A percentile compares a stretch with the other conserved stretches of the same genome.
Conservation (phyloP, 1,140 invertebrate species). For the Drosophila pachea region DNA sequence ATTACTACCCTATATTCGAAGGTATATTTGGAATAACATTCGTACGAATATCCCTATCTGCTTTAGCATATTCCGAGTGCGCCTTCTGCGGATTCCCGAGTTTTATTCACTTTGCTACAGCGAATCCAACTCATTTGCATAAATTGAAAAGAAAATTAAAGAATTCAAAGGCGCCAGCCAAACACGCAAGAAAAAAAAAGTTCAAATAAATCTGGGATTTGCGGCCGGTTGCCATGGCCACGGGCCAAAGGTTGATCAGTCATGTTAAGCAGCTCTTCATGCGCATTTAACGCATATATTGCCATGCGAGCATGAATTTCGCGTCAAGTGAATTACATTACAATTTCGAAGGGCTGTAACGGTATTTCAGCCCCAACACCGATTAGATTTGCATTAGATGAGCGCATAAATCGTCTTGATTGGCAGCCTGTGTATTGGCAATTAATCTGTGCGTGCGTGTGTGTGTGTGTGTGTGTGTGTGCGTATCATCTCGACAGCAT, state of each 20-base stretch:
- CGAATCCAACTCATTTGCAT: conserved; percentile 59
- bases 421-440: conserved; percentile 18
- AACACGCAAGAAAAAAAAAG: not conserved
- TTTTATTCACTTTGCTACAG: not conserved
- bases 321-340: too few species aligned
- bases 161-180: not conserved
- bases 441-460: conserved; percentile 34
- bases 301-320: too few species aligned
- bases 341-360: too few species aligned
- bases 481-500: conserved; percentile 57
- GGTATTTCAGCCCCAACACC: too few species aligned
- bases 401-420: not conserved
- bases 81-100: not conserved
- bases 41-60: too few species aligned
- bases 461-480: conserved; percentile 5
- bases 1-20: too few species aligned
- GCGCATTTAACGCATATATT: not conserved
- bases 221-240: not conserved
- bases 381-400: too few species aligned
- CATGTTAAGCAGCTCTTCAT: not conserved
- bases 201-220: conserved; percentile 12
- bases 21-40: too few species aligned
- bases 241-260: not conserved
- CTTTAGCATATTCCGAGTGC: too few species aligned
- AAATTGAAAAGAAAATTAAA: conserved; percentile 39